Conservation (phyloP, 2,888 invertebrate genomes). For the Melieria picta region DNA sequence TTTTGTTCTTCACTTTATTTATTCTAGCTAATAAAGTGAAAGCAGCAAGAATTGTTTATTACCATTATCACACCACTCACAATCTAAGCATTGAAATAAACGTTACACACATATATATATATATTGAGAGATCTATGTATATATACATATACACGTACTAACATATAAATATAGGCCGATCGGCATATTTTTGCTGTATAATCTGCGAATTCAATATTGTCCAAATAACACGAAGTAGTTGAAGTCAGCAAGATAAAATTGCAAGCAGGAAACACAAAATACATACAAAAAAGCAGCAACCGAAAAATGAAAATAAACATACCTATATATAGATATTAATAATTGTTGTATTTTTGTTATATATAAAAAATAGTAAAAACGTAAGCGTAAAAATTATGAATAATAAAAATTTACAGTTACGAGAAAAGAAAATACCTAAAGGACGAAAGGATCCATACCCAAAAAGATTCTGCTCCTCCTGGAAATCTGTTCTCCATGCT, state of each 20-base stretch:
- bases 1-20: too few species aligned
- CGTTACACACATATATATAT: conserved; percentile 17
- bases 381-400: conserved; percentile 34
- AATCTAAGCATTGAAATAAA: too few species aligned
- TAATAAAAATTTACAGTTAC: conserved; percentile 43
- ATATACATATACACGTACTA: conserved; percentile 26
- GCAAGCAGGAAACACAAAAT: not conserved
- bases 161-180: conserved; percentile 20
- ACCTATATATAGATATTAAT: conserved; percentile 40
- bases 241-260: conserved; percentile 11
- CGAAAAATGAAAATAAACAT: conserved; percentile 37
- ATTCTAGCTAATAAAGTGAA: too few species aligned
- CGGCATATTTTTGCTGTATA: too few species aligned
- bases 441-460: not conserved
- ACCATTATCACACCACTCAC: too few species aligned
- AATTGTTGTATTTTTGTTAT: conserved; percentile 53
- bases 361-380: conserved; percentile 38
- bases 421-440: conserved; percentile 26
- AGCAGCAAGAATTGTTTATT: too few species aligned
- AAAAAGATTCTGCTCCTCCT: not conserved
- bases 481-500: not conserved
- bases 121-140: conserved; percentile 21
- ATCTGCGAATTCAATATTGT: not conserved
- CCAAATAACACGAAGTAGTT: conserved; percentile 9
- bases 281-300: not conserved